Percentiles rank a stretch among this genome's conserved stretches.
These are phyloP conservation scores for Amblyjoppa proteus DNA, from an alignment of 2,888 invertebrate species.

Conservation along the genomic window DNA sequence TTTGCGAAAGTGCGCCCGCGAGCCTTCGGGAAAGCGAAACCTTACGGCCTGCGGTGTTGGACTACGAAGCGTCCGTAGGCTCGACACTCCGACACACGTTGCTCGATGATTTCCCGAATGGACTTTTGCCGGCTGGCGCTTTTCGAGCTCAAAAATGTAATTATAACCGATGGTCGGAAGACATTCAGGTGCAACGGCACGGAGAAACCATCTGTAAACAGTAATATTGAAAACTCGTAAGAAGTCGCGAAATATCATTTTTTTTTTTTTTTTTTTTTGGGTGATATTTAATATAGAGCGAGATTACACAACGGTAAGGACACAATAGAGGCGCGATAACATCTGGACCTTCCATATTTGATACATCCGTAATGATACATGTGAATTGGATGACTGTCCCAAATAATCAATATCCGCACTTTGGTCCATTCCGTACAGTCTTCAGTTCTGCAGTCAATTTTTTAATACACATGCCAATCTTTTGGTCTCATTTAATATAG, in stretches of 20 bases:
- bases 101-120: slow-evolving; percentile 58
- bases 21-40: slow-evolving; percentile 19
- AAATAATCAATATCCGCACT: too few species aligned
- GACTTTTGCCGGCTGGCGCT: slow-evolving; percentile 61
- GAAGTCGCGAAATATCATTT: background rate
- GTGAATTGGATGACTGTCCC: too few species aligned
- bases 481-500: too few species aligned
- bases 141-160: slow-evolving; percentile 60
- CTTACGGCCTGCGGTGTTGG: background rate
- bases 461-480: too few species aligned
- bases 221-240: background rate
- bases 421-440: too few species aligned
- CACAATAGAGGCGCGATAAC: too few species aligned
- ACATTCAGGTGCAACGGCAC: slow-evolving; percentile 39
- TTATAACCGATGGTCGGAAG: slow-evolving; percentile 59
- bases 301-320: too few species aligned
- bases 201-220: slow-evolving; percentile 19
- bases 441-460: too few species aligned
- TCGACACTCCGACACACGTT: background rate
- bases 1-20: slow-evolving; percentile 45
- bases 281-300: too few species aligned
- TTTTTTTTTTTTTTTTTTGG: too few species aligned
- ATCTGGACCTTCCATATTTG: too few species aligned
- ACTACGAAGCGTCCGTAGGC: slow-evolving; percentile 6
- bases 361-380: too few species aligned